A percentile compares a stretch with the other conserved stretches of the same genome.
phyloP scores from a whole-genome alignment of 2,797 vertebrate genomes.

The Semotilus atromaculatus region DNA sequence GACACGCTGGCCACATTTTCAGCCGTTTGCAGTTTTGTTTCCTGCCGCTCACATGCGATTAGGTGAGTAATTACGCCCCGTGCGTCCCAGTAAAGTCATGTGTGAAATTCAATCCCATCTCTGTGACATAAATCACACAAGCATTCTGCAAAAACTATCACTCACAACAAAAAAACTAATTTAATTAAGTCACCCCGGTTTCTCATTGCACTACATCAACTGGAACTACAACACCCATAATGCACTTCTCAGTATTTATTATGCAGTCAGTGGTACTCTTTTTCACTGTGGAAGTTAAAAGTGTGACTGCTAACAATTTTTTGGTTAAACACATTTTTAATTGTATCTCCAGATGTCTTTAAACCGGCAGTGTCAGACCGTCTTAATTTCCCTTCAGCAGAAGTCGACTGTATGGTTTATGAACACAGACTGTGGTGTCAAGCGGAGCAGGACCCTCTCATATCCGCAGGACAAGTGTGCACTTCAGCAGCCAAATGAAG shows the following conservation, averaged over 20 bases:
- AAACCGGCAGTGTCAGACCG: not conserved
- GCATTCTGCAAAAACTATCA: conserved; percentile 14
- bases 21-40: conserved; percentile 12
- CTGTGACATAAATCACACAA: conserved; percentile 39
- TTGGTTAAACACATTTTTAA: not conserved
- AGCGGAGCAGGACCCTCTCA: not conserved
- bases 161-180: conserved; percentile 17
- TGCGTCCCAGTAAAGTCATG: conserved; percentile 47
- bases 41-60: conserved; percentile 49
- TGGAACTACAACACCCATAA: conserved; percentile 13
- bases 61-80: conserved; percentile 57
- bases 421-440: conserved; percentile 30
- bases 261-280: not conserved
- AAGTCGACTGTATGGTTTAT: conserved; percentile 37
- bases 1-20: conserved; percentile 25
- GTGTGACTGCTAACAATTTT: not conserved
- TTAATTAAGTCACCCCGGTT: conserved; percentile 1
- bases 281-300: not conserved
- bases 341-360: not conserved
- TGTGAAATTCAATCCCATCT: conserved; percentile 51
- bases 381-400: conserved; percentile 24
- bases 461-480: conserved; percentile 41
- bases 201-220: not conserved
- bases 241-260: conserved; percentile 9
- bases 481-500: conserved; percentile 68